phyloP scores from a whole-genome alignment of 2,797 vertebrate genomes.

The Leucoraja ocellata region DNA sequence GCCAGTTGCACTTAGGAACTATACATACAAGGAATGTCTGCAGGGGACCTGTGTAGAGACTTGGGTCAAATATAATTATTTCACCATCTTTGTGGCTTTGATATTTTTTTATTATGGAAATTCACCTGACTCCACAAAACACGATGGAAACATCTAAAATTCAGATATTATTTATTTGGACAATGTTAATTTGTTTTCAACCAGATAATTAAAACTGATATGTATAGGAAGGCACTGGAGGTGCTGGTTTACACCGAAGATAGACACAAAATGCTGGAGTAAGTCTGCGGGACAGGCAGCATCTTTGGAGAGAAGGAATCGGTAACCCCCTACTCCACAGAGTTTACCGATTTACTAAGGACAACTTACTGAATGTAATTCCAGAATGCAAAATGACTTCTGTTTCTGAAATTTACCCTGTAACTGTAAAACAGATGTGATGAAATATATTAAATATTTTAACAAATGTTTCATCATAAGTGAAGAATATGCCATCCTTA shows the following conservation, averaged over 20 bases:
- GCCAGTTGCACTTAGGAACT: not conserved
- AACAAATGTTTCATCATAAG: not conserved
- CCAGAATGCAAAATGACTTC: conserved; percentile 15
- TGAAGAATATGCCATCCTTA: not conserved
- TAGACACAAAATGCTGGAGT: too few relatives aligned
- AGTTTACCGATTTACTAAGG: not conserved
- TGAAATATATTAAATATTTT: not conserved
- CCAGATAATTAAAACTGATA: conserved; percentile 2
- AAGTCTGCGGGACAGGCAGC: too few relatives aligned
- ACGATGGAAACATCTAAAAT: not conserved
- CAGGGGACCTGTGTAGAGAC: not conserved
- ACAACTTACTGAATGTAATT: not conserved
- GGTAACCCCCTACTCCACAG: not conserved
- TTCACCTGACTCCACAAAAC: not conserved
- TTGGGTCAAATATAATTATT: conserved; percentile 16
- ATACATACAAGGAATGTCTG: conserved; percentile 10
- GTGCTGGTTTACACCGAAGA: too few relatives aligned
- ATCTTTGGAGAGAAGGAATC: too few relatives aligned
- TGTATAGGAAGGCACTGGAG: too few relatives aligned
- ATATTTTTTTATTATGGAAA: not conserved
- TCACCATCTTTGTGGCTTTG: not conserved
- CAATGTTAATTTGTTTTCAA: conserved; percentile 23
- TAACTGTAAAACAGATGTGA: not conserved
- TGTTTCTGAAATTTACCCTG: conserved; percentile 16
- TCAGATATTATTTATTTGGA: not conserved